phyloP scores from a whole-genome alignment of 2,888 invertebrate genomes.

The Heliconius charithonia region DNA sequence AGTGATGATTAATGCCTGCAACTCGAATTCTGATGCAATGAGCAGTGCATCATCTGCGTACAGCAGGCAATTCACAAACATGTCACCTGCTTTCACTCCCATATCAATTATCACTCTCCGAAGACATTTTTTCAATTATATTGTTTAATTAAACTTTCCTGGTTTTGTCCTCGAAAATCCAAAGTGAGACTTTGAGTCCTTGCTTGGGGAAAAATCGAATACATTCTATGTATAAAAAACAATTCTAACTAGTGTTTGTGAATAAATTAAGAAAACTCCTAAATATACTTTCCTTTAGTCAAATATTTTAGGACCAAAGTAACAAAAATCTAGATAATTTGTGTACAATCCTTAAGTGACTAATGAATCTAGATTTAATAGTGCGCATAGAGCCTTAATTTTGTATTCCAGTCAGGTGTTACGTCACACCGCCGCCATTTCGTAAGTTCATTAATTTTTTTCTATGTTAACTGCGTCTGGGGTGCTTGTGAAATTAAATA shows the following conservation, averaged over 20 bases:
- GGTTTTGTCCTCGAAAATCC: no score
- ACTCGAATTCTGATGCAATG: no score
- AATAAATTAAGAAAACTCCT: neutral
- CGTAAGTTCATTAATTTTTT: conserved; percentile 45
- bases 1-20: no score
- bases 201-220: no score
- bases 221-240: neutral
- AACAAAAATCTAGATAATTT: neutral
- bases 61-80: no score
- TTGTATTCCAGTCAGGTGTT: conserved; percentile 32
- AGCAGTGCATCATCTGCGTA: no score
- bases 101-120: no score
- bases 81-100: no score
- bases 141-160: no score
- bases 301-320: neutral
- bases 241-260: neutral
- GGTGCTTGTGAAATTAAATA: conserved; percentile 46
- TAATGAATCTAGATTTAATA: neutral
- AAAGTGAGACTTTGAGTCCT: no score
- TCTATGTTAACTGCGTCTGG: conserved; percentile 49
- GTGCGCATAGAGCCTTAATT: conserved; percentile 25
- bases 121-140: no score
- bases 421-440: conserved; percentile 35
- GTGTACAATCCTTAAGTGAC: neutral
- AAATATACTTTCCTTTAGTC: neutral